These are phyloP conservation scores for Hoplodrina ambigua DNA, from an alignment of 2,888 invertebrate genomes.

Conservation along the genomic window DNA sequence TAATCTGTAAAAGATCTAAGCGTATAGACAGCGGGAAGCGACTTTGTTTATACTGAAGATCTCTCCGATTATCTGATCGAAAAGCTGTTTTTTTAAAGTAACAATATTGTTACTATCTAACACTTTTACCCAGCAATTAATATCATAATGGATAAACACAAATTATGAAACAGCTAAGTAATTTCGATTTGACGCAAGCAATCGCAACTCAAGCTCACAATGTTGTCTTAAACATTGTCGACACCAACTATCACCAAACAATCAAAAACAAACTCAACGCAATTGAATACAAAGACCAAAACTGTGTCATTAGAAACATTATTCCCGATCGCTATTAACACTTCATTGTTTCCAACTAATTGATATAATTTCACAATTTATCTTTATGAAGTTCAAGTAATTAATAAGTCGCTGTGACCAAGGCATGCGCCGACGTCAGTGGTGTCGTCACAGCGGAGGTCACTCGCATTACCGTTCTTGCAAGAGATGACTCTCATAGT, in stretches of 20 bases:
- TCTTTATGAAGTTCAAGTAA: slow-evolving; percentile 52
- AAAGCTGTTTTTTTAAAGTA: slow-evolving; percentile 5
- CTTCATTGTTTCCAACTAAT: slow-evolving; percentile 43
- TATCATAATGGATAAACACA: too few relatives aligned
- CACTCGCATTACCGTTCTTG: slow-evolving; percentile 57
- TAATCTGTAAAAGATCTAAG: too few relatives aligned
- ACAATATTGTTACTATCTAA: slow-evolving; percentile 9
- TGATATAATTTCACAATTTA: slow-evolving; percentile 53
- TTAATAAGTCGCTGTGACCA: slow-evolving; percentile 42
- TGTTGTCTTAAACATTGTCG: slow-evolving; percentile 44
- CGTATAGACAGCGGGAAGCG: too few relatives aligned
- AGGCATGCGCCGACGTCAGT: slow-evolving; percentile 38
- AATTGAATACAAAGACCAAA: slow-evolving; percentile 39
- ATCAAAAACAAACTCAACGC: slow-evolving; percentile 52
- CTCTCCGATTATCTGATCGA: background rate
- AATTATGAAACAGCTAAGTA: slow-evolving; percentile 49
- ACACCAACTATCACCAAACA: slow-evolving; percentile 45
- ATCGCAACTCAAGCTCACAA: slow-evolving; percentile 36
- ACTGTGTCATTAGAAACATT: slow-evolving; percentile 25
- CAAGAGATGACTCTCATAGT: slow-evolving; percentile 57
- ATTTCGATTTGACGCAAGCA: slow-evolving; percentile 41
- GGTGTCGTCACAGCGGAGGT: slow-evolving; percentile 56
- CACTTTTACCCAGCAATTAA: slow-evolving; percentile 9
- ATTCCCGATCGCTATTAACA: slow-evolving; percentile 33
- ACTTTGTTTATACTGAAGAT: too few relatives aligned